phyloP scores from a whole-genome alignment of 2,113 vertebrate species.

The Chionis minor region DNA sequence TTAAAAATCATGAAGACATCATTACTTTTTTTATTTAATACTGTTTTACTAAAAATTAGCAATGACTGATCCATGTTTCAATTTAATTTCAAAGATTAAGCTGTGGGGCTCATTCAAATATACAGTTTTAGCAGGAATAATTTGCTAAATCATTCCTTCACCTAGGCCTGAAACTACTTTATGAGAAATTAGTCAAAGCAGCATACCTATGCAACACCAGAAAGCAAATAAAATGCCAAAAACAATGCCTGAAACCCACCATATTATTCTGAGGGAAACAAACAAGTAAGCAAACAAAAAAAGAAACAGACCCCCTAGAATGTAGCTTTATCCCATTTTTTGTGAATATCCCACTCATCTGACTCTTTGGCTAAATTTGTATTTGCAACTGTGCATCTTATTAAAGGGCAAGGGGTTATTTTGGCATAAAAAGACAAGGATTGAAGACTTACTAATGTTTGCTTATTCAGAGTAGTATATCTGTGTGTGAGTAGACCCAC shows the following conservation, averaged over 20 bases:
- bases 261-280: not conserved
- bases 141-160: conserved; percentile 1
- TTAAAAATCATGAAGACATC: conserved; percentile 17
- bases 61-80: conserved; percentile 25
- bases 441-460: not conserved
- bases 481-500: not conserved
- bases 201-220: not conserved
- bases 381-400: not conserved
- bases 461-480: not conserved
- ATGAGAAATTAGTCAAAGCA: not conserved
- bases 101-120: conserved; percentile 36
- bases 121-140: conserved; percentile 43
- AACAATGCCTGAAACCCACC: not conserved
- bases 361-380: not conserved
- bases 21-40: not conserved
- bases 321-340: not conserved
- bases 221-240: not conserved
- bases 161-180: not conserved
- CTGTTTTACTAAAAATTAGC: not conserved
- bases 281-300: not conserved
- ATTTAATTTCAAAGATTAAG: conserved; percentile 36
- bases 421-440: not conserved
- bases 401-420: not conserved
- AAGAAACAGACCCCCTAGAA: not conserved
- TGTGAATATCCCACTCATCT: not conserved